Evolutionary conservation across 1,140 invertebrate genomes (phyloP).

Genomic region (Rhizoglyphus robini): DNA sequence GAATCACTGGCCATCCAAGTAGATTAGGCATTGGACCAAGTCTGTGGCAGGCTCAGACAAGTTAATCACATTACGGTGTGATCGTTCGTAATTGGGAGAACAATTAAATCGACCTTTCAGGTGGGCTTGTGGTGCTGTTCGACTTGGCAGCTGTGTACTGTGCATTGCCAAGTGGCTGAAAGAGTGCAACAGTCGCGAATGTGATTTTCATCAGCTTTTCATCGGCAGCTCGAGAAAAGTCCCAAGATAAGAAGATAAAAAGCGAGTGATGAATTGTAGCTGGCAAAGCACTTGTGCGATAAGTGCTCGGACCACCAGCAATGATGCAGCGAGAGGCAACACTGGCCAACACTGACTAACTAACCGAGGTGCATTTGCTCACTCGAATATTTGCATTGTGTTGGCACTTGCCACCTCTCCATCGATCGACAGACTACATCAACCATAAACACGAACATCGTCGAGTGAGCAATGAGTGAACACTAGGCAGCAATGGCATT

Average conservation of each 20-base stretch:
- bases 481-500: too few relatives aligned
- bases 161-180: background rate
- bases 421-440: background rate
- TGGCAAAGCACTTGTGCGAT: background rate
- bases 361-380: background rate
- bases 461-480: too few relatives aligned
- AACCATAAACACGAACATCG: background rate
- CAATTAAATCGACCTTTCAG: background rate
- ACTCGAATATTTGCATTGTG: slow-evolving; percentile 8
- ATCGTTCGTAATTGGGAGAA: background rate
- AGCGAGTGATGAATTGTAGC: slow-evolving; percentile 9
- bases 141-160: background rate
- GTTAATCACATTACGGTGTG: background rate
- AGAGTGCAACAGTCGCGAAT: background rate
- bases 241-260: slow-evolving; percentile 16
- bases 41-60: background rate
- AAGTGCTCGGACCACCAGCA: slow-evolving; percentile 13
- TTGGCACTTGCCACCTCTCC: slow-evolving; percentile 12
- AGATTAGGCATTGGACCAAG: too few relatives aligned
- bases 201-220: background rate
- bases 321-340: background rate
- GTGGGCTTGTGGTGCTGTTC: too few relatives aligned
- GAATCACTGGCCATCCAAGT: too few relatives aligned
- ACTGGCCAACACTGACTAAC: background rate
- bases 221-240: background rate